Evolutionary conservation across 2,888 invertebrate genomes (phyloP).

Genomic region (Diachrysia chrysitis): DNA sequence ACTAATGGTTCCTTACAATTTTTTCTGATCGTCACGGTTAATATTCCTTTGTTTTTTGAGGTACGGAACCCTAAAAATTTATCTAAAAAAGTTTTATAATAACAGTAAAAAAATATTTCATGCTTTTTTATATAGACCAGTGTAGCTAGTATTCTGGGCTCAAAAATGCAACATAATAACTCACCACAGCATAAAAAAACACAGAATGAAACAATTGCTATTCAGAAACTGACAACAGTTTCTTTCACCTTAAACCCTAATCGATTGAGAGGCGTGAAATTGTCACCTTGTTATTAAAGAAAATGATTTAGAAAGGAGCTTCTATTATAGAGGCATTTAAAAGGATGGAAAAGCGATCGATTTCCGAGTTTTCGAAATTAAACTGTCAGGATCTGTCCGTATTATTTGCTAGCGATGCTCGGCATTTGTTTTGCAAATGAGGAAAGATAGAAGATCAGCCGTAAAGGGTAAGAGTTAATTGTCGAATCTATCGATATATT

Average conservation of each 20-base stretch:
- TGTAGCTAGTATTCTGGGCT: no score
- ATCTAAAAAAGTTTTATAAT: no score
- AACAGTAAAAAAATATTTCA: no score
- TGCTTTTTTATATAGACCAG: no score
- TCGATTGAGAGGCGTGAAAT: constrained; percentile 57
- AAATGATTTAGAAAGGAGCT: constrained; percentile 39
- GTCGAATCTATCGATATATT: constrained; percentile 9
- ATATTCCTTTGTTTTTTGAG: no score
- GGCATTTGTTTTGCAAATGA: constrained; percentile 55
- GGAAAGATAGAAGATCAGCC: constrained; percentile 26
- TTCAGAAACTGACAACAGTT: constrained; percentile 13
- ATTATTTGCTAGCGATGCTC: constrained; percentile 47
- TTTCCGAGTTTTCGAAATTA: constrained; percentile 36
- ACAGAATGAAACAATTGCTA: no score
- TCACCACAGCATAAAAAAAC: not conserved
- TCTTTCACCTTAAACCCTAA: constrained; percentile 20
- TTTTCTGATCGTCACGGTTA: no score
- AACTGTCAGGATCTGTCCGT: constrained; percentile 48
- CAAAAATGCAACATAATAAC: no score
- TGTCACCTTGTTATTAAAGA: constrained; percentile 56
- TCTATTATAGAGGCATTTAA: constrained; percentile 35
- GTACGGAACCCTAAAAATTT: no score
- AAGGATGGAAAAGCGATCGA: constrained; percentile 32
- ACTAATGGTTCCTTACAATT: no score
- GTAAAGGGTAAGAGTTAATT: constrained; percentile 19